phyloP scores from a whole-genome alignment of 2,797 vertebrate species.

The Coreius guichenoti region DNA sequence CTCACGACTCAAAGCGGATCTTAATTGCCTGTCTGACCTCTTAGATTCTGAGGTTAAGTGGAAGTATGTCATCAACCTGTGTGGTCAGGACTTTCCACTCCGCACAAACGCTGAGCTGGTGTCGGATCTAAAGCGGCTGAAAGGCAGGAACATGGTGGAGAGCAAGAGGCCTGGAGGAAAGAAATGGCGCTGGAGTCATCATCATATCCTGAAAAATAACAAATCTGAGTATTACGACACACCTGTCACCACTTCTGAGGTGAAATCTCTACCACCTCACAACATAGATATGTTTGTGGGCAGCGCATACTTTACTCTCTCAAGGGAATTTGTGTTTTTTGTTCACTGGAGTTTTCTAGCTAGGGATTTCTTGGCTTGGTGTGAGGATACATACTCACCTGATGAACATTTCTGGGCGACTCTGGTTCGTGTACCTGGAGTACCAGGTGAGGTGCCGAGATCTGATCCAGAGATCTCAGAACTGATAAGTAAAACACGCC shows the following conservation, averaged over 20 bases:
- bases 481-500: slow-evolving; percentile 86
- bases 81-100: slow-evolving; percentile 93
- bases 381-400: slow-evolving; percentile 88
- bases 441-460: slow-evolving; percentile 82
- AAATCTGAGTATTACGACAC: slow-evolving; percentile 79
- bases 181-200: slow-evolving; percentile 82
- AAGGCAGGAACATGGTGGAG: slow-evolving; percentile 88
- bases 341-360: slow-evolving; percentile 74
- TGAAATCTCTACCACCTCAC: slow-evolving; percentile 81
- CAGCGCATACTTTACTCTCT: slow-evolving; percentile 90
- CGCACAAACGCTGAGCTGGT: slow-evolving; percentile 86
- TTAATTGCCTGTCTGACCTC: slow-evolving; percentile 90
- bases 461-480: slow-evolving; percentile 83
- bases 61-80: slow-evolving; percentile 91
- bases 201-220: slow-evolving; percentile 78
- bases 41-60: slow-evolving; percentile 81
- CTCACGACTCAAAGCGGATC: slow-evolving; percentile 88
- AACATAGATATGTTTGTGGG: slow-evolving; percentile 86
- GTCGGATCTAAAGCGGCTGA: slow-evolving; percentile 81
- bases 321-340: slow-evolving; percentile 79
- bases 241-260: slow-evolving; percentile 77
- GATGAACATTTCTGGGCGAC: slow-evolving; percentile 95
- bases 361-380: slow-evolving; percentile 88
- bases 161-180: slow-evolving; percentile 83
- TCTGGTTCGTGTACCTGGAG: slow-evolving; percentile 82